Evolutionary conservation across 1,140 invertebrate genomes (phyloP), one percentile per base, ranked within the genome.

Genomic region (Laupala kohalensis): DNA sequence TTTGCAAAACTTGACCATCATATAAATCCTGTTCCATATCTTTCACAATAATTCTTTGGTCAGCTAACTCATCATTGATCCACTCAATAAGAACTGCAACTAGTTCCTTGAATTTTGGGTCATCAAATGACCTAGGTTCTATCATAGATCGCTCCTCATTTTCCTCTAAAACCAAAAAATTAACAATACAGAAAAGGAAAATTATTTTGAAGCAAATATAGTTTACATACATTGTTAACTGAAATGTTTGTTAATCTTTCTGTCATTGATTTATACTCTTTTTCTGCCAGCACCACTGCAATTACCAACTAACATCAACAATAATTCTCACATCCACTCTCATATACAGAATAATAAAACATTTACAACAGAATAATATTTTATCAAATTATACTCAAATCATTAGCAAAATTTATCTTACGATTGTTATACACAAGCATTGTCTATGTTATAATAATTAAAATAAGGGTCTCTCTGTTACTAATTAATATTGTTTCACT

Each of bases 41-140:
- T 81, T 98, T 96, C 0, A 99, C 96, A 78, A 99, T 98, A 71
- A 99, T 99, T 77, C 97, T 86, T 75, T 99, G 94, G 75, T 91
- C 86, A 0, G 96, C 96, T n/a, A 99, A 81, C 80, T 97, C 97
- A 83, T 99, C 95, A 81, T 99, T 99, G 37, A 99, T 95, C 97
- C 96, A 99, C 75, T 98, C 95, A 73, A 97, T 92, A n/a, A 99
- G 81, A 66, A 98, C 89, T 76, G 85, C 84, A 74, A 95, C 90
- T 6, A 99, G 83, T 77, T 97, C 93, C 73, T 89, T 87, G 0
- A 99, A 85, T 81, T 94, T 92, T 0, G 92, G 88, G 81, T 97
- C 93, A 67, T 93, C 90, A 74, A 91, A 87, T 0, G 94, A 95
- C 72, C 88, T 85, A 3, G 92, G 90, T 77, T 97, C 95, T 73